A percentile compares a stretch with the other conserved stretches of the same genome.
Evolutionary conservation across 2,888 invertebrate species (phyloP).

Genomic region (Eilema caniola): DNA sequence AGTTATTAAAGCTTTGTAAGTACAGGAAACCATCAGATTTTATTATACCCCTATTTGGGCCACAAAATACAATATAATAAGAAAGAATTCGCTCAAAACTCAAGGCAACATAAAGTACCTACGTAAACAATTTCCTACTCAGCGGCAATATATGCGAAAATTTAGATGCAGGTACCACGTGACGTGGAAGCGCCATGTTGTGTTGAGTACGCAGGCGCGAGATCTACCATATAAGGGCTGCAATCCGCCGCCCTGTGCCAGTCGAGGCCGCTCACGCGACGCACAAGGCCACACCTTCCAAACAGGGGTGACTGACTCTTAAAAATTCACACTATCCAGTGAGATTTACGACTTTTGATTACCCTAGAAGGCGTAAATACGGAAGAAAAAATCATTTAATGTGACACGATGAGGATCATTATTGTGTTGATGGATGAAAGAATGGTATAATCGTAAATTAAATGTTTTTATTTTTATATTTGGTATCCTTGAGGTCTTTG

Average conservation of each 20-base stretch:
- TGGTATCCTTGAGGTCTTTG: slow-evolving; percentile 42
- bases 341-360: slow-evolving; percentile 71
- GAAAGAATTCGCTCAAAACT: slow-evolving; percentile 42
- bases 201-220: slow-evolving; percentile 42
- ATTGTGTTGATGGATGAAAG: slow-evolving; percentile 57
- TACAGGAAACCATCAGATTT: slow-evolving; percentile 43
- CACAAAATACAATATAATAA: slow-evolving; percentile 27
- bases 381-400: slow-evolving; percentile 66
- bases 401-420: slow-evolving; percentile 47
- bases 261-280: slow-evolving; percentile 59
- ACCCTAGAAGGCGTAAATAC: slow-evolving; percentile 64
- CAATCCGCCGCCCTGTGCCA: slow-evolving; percentile 61
- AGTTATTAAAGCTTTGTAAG: slow-evolving; percentile 13
- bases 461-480: slow-evolving; percentile 36
- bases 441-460: slow-evolving; percentile 44
- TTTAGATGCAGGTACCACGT: slow-evolving; percentile 68
- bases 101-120: slow-evolving; percentile 44
- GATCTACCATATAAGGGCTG: slow-evolving; percentile 66
- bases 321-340: slow-evolving; percentile 71
- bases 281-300: slow-evolving; percentile 60
- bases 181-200: slow-evolving; percentile 66
- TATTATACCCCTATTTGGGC: slow-evolving; percentile 41
- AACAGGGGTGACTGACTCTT: slow-evolving; percentile 77
- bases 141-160: slow-evolving; percentile 55
- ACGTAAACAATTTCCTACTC: slow-evolving; percentile 47